phyloP scores from a whole-genome alignment of 2,797 vertebrate genomes.

The Enteromius thamalakanensis region DNA sequence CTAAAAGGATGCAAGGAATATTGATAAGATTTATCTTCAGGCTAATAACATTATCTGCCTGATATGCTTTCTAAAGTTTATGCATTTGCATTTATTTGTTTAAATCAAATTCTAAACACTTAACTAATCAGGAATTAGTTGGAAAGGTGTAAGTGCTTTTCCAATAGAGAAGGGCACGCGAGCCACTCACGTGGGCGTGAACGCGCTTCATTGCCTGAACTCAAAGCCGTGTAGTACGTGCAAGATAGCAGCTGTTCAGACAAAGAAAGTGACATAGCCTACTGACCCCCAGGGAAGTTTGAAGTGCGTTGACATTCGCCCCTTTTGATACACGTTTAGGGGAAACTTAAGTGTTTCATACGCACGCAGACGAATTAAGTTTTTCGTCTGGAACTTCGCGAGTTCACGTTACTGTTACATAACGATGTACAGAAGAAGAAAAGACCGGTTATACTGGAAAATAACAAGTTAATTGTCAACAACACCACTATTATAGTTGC shows the following conservation, averaged over 20 bases:
- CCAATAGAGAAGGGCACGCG: background rate
- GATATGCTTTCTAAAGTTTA: too few relatives aligned
- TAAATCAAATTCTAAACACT: background rate
- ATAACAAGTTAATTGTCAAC: background rate
- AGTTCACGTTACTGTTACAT: background rate
- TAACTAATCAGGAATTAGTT: background rate
- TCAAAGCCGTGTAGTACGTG: slow-evolving; percentile 55
- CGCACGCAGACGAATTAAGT: background rate
- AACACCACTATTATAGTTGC: background rate
- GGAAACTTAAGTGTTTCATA: background rate
- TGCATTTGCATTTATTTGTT: background rate
- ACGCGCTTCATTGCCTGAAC: background rate
- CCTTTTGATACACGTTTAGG: background rate
- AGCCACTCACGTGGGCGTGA: background rate
- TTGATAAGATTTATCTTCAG: background rate
- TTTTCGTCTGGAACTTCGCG: background rate
- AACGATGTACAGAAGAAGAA: background rate
- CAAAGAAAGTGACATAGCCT: slow-evolving; percentile 16
- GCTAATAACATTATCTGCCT: background rate
- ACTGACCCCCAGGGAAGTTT: slow-evolving; percentile 4
- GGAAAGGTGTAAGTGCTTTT: background rate
- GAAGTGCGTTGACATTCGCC: background rate
- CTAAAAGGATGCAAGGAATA: background rate
- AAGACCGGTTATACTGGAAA: slow-evolving; percentile 19
- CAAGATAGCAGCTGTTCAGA: slow-evolving; percentile 24